These are phyloP conservation scores for Scaptodrosophila latifasciaeformis DNA, from an alignment of 2,888 invertebrate genomes.

Conservation along the genomic window DNA sequence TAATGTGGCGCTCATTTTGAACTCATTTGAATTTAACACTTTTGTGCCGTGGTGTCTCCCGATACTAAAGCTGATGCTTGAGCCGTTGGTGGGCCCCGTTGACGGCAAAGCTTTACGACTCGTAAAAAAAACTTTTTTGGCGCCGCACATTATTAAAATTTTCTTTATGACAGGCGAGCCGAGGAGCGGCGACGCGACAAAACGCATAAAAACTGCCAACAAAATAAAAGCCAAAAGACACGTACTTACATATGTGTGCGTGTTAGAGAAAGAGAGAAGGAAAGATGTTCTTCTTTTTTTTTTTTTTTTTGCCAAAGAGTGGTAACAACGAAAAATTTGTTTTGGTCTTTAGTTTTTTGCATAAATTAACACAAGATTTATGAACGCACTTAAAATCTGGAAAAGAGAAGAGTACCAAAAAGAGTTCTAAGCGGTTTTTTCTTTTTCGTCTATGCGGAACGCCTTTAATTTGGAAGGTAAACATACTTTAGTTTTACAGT, in stretches of 20 bases:
- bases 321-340: conserved; percentile 53
- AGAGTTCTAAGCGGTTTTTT: no score
- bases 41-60: conserved; percentile 32
- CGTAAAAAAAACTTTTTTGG: conserved; percentile 63
- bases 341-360: conserved; percentile 63
- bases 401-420: no score
- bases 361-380: conserved; percentile 69
- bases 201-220: conserved; percentile 67
- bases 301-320: no score
- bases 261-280: neutral
- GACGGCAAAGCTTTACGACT: conserved; percentile 37
- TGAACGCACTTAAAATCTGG: conserved; percentile 51
- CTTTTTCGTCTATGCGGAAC: no score
- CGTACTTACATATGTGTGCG: neutral
- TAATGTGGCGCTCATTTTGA: conserved; percentile 49
- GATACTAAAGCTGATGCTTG: conserved; percentile 8
- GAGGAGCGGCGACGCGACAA: conserved; percentile 59
- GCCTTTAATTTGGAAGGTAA: no score
- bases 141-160: conserved; percentile 71
- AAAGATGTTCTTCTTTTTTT: no score
- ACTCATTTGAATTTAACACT: conserved; percentile 68
- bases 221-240: conserved; percentile 43
- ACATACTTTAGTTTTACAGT: no score
- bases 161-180: conserved; percentile 60
- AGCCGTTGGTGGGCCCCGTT: neutral